These are phyloP conservation scores for Nothocercus nigrocapillus DNA, from an alignment of 2,113 vertebrate species.

Conservation along the genomic window DNA sequence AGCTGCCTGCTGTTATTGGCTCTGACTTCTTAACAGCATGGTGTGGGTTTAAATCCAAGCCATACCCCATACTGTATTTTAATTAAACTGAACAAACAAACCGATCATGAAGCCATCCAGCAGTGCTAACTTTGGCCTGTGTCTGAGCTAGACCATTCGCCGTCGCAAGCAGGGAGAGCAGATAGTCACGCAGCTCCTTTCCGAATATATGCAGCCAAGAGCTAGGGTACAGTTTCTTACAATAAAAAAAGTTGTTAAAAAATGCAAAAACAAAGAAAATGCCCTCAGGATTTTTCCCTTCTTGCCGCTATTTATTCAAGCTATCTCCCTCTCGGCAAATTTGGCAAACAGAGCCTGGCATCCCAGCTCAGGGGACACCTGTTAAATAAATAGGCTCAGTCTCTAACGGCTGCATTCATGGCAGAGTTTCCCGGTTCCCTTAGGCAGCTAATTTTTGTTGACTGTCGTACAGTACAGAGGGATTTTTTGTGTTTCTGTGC, in stretches of 20 bases:
- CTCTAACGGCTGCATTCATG: conserved; percentile 56
- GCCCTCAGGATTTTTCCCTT: conserved; percentile 31
- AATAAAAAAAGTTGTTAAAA: background rate
- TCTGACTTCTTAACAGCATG: background rate
- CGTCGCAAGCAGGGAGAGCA: background rate
- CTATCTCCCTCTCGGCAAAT: conserved; percentile 43
- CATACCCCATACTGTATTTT: conserved; percentile 45
- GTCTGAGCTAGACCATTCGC: background rate
- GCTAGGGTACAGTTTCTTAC: background rate
- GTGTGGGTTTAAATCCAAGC: conserved; percentile 9
- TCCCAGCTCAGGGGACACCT: conserved; percentile 59
- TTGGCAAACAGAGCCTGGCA: conserved; percentile 61
- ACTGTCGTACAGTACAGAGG: conserved; percentile 56
- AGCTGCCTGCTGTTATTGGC: background rate
- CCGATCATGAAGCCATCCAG: background rate
- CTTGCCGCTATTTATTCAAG: conserved; percentile 44
- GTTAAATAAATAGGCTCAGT: conserved; percentile 70
- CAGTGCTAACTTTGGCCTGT: background rate
- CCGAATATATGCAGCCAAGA: background rate
- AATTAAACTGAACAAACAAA: conserved; percentile 52
- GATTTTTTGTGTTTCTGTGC: conserved; percentile 34
- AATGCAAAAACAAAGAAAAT: background rate
- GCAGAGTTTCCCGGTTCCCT: conserved; percentile 54
- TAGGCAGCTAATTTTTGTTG: conserved; percentile 64
- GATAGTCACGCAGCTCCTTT: background rate